Conservation (phyloP, 2,888 invertebrate species). For the Margaritifera margaritifera region DNA sequence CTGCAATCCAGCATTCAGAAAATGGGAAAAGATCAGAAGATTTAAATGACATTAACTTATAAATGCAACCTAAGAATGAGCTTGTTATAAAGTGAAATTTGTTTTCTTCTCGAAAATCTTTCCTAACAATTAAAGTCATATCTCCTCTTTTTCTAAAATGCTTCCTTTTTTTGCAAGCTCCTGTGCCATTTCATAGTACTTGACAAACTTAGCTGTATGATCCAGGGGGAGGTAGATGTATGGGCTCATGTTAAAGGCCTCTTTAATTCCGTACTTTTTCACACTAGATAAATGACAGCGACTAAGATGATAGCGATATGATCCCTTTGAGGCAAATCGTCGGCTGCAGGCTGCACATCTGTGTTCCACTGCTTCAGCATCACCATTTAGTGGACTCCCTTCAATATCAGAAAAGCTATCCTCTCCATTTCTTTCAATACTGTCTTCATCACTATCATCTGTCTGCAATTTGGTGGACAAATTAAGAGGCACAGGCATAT, state of each 20-base stretch:
- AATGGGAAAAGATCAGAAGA: too few relatives aligned
- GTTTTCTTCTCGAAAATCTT: too few relatives aligned
- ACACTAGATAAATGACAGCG: constrained; percentile 67
- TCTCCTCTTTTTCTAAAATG: too few relatives aligned
- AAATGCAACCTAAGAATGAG: too few relatives aligned
- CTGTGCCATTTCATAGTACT: constrained; percentile 98
- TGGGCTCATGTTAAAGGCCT: constrained; percentile 68
- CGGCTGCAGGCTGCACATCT: constrained; percentile 68
- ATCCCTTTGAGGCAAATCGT: constrained; percentile 96
- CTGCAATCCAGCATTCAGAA: too few relatives aligned
- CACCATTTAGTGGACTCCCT: constrained; percentile 48
- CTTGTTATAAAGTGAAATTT: too few relatives aligned
- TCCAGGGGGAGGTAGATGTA: constrained; percentile 70
- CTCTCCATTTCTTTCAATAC: constrained; percentile 34
- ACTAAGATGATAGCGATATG: constrained; percentile 93
- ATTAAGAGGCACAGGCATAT: constrained; percentile 52
- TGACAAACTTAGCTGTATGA: constrained; percentile 88
- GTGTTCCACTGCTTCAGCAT: constrained; percentile 56
- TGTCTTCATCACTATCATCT: constrained; percentile 32
- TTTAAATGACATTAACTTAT: too few relatives aligned
- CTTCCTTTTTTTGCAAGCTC: constrained; percentile 90
- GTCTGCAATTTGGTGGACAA: constrained; percentile 50
- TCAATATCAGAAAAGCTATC: constrained; percentile 47
- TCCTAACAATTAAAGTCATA: too few relatives aligned
- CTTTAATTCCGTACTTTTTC: constrained; percentile 66